A percentile compares a stretch with the other conserved stretches of the same genome.
These are phyloP conservation scores for Echinops telfairi DNA, from an alignment of 2,113 vertebrate species.

Conservation along the genomic window DNA sequence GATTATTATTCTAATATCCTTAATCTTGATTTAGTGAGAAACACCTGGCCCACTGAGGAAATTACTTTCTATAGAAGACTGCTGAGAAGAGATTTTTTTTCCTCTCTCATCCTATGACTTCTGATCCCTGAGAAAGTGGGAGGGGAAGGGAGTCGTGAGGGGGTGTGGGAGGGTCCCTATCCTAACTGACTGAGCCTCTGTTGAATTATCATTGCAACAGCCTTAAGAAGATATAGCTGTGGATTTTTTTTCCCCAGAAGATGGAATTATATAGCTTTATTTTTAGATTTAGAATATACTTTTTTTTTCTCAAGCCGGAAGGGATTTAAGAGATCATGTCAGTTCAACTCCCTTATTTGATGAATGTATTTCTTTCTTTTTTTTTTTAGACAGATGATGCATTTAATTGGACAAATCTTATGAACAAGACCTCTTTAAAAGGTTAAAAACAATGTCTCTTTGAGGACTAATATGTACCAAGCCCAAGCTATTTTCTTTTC, in stretches of 20 bases:
- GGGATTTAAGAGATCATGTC: background rate
- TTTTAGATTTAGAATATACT: background rate
- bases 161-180: background rate
- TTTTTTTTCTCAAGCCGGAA: background rate
- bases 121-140: background rate
- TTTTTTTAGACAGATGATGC: too few species aligned
- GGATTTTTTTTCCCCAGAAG: too few species aligned
- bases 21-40: background rate
- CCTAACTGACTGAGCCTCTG: background rate
- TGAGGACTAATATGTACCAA: too few species aligned
- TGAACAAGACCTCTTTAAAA: too few species aligned
- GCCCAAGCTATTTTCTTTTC: too few species aligned
- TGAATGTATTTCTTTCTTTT: too few species aligned
- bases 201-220: background rate
- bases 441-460: too few species aligned
- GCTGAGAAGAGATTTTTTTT: background rate
- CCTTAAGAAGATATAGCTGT: background rate
- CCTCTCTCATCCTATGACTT: background rate
- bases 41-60: background rate
- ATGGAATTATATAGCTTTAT: conserved; percentile 5
- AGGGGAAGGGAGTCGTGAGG: too few species aligned
- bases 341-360: background rate
- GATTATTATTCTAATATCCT: background rate
- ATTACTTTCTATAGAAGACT: background rate
- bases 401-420: too few species aligned